Conservation (phyloP, 2,113 vertebrate genomes). For the Nibea albiflora region DNA sequence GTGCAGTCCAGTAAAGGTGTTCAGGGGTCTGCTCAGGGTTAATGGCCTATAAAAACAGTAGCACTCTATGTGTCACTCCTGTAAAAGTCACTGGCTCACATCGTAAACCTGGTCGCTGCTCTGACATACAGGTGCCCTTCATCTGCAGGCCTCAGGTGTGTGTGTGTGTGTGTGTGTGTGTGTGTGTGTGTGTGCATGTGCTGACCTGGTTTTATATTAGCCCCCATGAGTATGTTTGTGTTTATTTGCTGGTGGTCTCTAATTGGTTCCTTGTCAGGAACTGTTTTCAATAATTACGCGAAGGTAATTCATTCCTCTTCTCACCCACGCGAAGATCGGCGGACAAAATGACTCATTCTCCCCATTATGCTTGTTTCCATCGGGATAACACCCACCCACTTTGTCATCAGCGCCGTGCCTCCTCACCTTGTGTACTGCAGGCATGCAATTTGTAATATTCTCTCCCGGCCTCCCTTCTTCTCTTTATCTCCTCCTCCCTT, state of each 20-base stretch:
- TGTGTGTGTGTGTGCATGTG: slow-evolving; percentile 10
- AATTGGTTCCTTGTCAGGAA: slow-evolving; percentile 6
- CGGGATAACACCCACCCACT: slow-evolving; percentile 41
- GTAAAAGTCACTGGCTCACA: slow-evolving; percentile 56
- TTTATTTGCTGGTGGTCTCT: slow-evolving; percentile 16
- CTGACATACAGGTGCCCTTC: slow-evolving; percentile 53
- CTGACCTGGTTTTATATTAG: neutral
- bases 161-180: slow-evolving; percentile 28
- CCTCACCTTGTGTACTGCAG: slow-evolving; percentile 43
- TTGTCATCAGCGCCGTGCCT: slow-evolving; percentile 32
- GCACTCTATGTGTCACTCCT: slow-evolving; percentile 34
- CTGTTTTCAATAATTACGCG: slow-evolving; percentile 43
- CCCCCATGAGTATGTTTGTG: neutral
- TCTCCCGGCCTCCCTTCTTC: slow-evolving; percentile 22
- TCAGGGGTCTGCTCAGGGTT: slow-evolving; percentile 47
- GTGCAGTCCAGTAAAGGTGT: slow-evolving; percentile 47
- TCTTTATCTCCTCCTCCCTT: slow-evolving; percentile 30
- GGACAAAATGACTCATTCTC: slow-evolving; percentile 46
- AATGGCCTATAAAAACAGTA: slow-evolving; percentile 59
- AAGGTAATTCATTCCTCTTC: slow-evolving; percentile 19
- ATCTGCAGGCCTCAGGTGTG: slow-evolving; percentile 43
- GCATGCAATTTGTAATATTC: slow-evolving; percentile 63
- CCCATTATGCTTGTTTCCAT: slow-evolving; percentile 22
- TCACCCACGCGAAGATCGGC: slow-evolving; percentile 28
- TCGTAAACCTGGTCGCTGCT: slow-evolving; percentile 60